Percentiles rank a stretch among this genome's conserved stretches.
Conservation (phyloP, 2,113 vertebrate genomes). For the Sclerurus mexicanus region DNA sequence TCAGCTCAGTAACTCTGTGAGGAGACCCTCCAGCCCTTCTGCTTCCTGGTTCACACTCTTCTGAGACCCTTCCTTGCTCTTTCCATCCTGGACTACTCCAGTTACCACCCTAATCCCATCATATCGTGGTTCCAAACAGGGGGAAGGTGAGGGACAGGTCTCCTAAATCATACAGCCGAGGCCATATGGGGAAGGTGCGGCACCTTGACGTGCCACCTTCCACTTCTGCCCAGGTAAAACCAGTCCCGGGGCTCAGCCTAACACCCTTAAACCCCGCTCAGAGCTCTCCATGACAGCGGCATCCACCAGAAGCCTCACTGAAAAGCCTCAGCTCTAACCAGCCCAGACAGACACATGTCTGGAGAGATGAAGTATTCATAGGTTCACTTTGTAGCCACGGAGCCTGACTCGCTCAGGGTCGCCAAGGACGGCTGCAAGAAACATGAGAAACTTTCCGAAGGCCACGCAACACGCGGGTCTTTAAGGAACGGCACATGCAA, state of each 20-base stretch:
- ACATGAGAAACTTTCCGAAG: neutral
- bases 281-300: neutral
- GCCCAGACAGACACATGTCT: neutral
- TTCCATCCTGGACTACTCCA: neutral
- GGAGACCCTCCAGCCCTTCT: neutral
- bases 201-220: neutral
- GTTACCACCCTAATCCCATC: neutral
- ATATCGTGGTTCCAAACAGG: fast-evolving
- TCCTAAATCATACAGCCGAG: neutral
- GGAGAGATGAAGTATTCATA: constrained; percentile 1
- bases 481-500: neutral
- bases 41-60: fast-evolving
- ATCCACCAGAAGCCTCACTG: neutral
- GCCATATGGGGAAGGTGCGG: fast-evolving
- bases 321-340: neutral
- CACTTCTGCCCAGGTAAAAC: neutral
- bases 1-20: neutral
- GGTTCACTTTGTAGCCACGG: neutral
- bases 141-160: fast-evolving
- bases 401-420: neutral
- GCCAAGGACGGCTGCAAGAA: neutral
- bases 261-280: neutral
- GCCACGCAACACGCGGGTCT: neutral
- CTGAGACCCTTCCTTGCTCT: neutral
- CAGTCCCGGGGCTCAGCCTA: neutral